phyloP scores from a whole-genome alignment of 2,797 vertebrate genomes.

The Pampus argenteus region DNA sequence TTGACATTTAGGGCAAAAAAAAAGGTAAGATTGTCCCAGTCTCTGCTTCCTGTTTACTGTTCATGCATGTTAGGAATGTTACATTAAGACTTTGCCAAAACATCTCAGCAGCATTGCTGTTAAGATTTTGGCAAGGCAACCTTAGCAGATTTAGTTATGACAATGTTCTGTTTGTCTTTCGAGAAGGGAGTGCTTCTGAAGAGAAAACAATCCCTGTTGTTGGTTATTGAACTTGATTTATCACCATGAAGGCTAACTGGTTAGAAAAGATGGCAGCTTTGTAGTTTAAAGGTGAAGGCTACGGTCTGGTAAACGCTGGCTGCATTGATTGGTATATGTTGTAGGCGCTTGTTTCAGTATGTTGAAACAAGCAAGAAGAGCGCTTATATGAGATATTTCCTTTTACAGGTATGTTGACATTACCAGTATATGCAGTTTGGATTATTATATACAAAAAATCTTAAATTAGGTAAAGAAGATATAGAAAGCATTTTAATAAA shows the following conservation, averaged over 20 bases:
- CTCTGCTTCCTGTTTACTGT: not conserved
- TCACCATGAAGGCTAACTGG: not conserved
- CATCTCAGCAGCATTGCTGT: not conserved
- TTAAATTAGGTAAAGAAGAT: no score
- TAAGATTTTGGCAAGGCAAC: not conserved
- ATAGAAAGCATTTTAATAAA: no score
- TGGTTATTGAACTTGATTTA: not conserved
- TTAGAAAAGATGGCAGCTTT: not conserved
- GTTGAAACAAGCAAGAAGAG: no score
- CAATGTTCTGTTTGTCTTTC: no score
- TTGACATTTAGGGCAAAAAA: not conserved
- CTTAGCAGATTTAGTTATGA: not conserved
- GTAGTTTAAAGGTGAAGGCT: not conserved
- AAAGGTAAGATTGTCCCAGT: constrained; percentile 40
- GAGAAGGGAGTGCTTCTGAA: not conserved
- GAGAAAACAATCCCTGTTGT: not conserved
- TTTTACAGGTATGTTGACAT: no score
- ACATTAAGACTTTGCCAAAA: not conserved
- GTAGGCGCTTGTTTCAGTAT: no score
- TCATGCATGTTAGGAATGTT: not conserved
- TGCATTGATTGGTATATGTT: not conserved
- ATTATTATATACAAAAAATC: no score
- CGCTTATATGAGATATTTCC: no score
- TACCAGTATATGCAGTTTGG: no score
- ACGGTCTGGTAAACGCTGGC: no score